phyloP scores from a whole-genome alignment of 2,888 invertebrate species.

The Liodrosophila aerea region DNA sequence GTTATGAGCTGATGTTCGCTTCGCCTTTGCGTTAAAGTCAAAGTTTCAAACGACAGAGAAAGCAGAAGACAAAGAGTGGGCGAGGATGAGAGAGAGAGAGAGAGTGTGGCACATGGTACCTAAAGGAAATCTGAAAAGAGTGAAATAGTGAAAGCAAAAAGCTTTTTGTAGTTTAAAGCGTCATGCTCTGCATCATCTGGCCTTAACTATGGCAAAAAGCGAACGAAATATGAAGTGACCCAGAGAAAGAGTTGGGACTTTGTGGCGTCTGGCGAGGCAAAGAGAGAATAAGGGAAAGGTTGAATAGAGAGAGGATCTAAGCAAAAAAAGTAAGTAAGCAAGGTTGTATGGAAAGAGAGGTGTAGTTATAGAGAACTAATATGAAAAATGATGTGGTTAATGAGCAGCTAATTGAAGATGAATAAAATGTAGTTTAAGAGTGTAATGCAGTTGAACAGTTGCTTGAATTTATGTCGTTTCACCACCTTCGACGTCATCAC shows the following conservation, averaged over 20 bases:
- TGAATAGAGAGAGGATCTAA: too few relatives aligned
- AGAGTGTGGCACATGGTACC: neutral
- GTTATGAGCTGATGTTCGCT: constrained; percentile 52
- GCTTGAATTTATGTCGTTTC: too few relatives aligned
- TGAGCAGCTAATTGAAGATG: too few relatives aligned
- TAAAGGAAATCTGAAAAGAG: constrained; percentile 1
- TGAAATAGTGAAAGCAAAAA: constrained; percentile 28
- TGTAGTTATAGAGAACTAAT: too few relatives aligned
- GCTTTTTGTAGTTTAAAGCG: constrained; percentile 57
- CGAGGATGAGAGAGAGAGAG: neutral
- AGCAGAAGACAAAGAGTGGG: neutral
- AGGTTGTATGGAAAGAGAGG: too few relatives aligned
- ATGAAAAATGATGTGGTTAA: too few relatives aligned
- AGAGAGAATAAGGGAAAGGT: neutral
- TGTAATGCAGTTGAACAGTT: too few relatives aligned
- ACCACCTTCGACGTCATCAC: too few relatives aligned
- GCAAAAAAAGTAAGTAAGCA: too few relatives aligned
- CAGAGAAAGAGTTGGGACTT: constrained; percentile 21
- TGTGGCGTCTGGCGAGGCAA: constrained; percentile 29
- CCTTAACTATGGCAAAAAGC: constrained; percentile 29
- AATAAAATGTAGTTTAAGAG: too few relatives aligned
- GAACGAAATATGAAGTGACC: constrained; percentile 37
- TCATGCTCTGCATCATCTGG: constrained; percentile 43
- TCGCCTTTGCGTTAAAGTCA: constrained; percentile 44
- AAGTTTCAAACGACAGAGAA: constrained; percentile 45